phyloP scores from a whole-genome alignment of 2,888 invertebrate species.

The Yponomeuta evonymella region DNA sequence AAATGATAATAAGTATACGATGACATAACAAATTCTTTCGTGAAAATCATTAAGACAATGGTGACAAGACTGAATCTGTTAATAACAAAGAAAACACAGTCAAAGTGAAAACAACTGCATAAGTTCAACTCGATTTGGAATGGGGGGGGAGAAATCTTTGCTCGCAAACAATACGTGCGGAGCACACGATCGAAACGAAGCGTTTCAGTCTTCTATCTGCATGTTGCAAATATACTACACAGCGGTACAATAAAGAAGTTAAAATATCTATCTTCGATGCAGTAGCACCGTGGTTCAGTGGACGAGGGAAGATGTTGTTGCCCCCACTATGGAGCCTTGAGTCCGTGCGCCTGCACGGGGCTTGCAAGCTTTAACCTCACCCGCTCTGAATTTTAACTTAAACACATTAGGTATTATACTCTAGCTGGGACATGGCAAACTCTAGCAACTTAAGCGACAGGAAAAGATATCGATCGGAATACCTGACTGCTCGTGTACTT shows the following conservation, averaged over 20 bases:
- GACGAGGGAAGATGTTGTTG: slow-evolving; percentile 60
- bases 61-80: background rate
- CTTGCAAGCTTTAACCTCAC: background rate
- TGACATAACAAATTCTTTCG: slow-evolving; percentile 16
- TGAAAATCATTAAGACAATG: background rate
- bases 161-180: background rate
- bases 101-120: background rate
- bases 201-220: background rate
- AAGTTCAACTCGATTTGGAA: slow-evolving; percentile 1
- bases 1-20: background rate
- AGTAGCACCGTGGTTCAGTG: slow-evolving; percentile 47
- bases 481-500: background rate
- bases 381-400: slow-evolving; percentile 3
- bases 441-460: background rate
- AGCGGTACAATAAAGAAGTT: slow-evolving; percentile 14
- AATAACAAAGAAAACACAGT: background rate
- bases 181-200: background rate
- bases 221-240: background rate
- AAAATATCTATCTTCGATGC: slow-evolving; percentile 15
- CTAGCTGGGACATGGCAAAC: background rate
- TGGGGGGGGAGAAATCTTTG: background rate
- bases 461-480: background rate
- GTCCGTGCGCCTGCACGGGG: slow-evolving; percentile 34
- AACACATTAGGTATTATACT: background rate
- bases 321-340: slow-evolving; percentile 50